phyloP scores from a whole-genome alignment of 2,113 vertebrate species.

The Lophochroa leadbeateri region DNA sequence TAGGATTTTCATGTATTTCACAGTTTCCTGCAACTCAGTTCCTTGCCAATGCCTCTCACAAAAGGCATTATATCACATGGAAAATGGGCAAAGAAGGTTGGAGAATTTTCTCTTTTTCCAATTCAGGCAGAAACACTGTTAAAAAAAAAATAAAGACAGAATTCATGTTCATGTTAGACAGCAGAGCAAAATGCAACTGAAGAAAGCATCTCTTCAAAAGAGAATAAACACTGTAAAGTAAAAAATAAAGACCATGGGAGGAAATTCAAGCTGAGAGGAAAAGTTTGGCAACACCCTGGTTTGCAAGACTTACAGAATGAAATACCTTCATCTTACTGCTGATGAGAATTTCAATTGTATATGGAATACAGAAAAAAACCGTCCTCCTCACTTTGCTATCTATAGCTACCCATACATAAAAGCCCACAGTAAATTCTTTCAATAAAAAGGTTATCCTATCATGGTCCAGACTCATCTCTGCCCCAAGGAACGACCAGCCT shows the following conservation, averaged over 20 bases:
- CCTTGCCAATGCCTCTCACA: background rate
- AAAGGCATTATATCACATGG: constrained; percentile 4
- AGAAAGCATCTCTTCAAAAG: background rate
- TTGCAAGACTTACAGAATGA: background rate
- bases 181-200: background rate
- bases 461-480: background rate
- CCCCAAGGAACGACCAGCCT: background rate
- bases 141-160: background rate
- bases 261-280: background rate
- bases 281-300: background rate
- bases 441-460: background rate
- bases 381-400: background rate
- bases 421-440: background rate
- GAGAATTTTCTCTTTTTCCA: background rate
- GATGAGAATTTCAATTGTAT: background rate
- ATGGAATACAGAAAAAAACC: background rate
- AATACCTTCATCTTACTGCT: background rate
- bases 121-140: background rate
- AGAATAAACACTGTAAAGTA: background rate
- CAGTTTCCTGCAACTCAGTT: constrained; percentile 30
- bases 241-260: background rate
- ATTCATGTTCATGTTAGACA: background rate
- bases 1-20: constrained; percentile 54
- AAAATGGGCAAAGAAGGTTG: background rate
- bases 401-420: background rate